A percentile compares a stretch with the other conserved stretches of the same genome.
Evolutionary conservation across 2,797 vertebrate genomes (phyloP).

Genomic region (Fundulus diaphanus): DNA sequence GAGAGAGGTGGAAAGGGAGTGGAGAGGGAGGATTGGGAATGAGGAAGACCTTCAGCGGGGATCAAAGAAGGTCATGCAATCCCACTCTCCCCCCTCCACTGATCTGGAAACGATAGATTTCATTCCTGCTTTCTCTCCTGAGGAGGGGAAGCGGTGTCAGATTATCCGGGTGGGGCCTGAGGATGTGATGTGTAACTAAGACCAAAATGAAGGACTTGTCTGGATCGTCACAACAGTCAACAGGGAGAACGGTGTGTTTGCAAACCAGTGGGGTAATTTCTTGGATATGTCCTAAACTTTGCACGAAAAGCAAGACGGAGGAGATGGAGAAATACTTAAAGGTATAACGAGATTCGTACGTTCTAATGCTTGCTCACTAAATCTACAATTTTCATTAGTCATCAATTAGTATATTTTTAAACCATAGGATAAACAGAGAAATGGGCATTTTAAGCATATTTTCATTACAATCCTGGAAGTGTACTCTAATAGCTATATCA

Average conservation of each 20-base stretch:
- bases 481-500: no score
- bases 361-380: not conserved
- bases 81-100: conserved; percentile 54
- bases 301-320: not conserved
- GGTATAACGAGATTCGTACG: not conserved
- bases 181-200: conserved; percentile 59
- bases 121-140: conserved; percentile 63
- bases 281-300: not conserved
- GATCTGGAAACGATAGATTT: conserved; percentile 79
- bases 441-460: no score
- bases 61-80: conserved; percentile 76
- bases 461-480: no score
- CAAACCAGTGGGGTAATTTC: not conserved
- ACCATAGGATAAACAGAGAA: no score
- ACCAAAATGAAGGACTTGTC: conserved; percentile 47
- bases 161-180: conserved; percentile 50
- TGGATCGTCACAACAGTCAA: conserved; percentile 15
- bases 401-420: no score
- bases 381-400: not conserved
- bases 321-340: not conserved
- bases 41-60: conserved; percentile 65
- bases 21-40: conserved; percentile 39
- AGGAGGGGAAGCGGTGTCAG: conserved; percentile 64
- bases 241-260: conserved; percentile 9
- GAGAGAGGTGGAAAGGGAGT: conserved; percentile 30